Evolutionary conservation across 2,888 invertebrate species (phyloP), one percentile per base, ranked within the genome.

Genomic region (Linyphia triangularis): DNA sequence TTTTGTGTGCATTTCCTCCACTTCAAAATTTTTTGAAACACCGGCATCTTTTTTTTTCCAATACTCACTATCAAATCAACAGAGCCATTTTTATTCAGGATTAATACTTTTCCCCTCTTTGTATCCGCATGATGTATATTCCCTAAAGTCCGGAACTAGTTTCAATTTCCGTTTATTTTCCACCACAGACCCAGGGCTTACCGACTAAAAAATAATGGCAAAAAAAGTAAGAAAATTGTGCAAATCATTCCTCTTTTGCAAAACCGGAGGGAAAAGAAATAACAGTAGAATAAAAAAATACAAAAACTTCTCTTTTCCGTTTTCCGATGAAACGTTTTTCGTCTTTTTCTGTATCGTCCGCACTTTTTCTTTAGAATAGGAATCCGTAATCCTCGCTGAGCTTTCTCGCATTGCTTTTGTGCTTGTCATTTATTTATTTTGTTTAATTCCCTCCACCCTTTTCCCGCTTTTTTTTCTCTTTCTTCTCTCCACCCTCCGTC

Each of bases 81-180:
- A 51, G 51, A 51, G 51, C 13, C 51, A 51, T 51, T 51, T 51
- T 51, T 51, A 51, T 51, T 51, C n/a, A 5, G n/a, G 51, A 51
- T 51, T 51, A 51, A 16, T 33, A n/a, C 3, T 13, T 51, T 51
- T 51, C n/a, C n/a, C n/a, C n/a, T 51, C 51, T 51, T 51, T 51
- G 51, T 40, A 51, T 72, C 61, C 19, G 7, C 43, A 26, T 61
- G 72, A 59, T 86, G 30, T 81, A 65, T 77, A 51, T 75, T 81
- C 51, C 73, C 30, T 4, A 10, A 57, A 75, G 57, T 61, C 88
- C 88, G 77, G 88, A 88, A 88, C 69, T 82, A 61, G 82, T 82
- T 88, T 88, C 82, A 88, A 88, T 88, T 88, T 88, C 88, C 88
- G 88, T 75, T 82, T 82, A 88, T 82, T 81, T 82, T 67, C 75